phyloP scores from a whole-genome alignment of 2,888 invertebrate species.

The Psococerastis gibbosa region DNA sequence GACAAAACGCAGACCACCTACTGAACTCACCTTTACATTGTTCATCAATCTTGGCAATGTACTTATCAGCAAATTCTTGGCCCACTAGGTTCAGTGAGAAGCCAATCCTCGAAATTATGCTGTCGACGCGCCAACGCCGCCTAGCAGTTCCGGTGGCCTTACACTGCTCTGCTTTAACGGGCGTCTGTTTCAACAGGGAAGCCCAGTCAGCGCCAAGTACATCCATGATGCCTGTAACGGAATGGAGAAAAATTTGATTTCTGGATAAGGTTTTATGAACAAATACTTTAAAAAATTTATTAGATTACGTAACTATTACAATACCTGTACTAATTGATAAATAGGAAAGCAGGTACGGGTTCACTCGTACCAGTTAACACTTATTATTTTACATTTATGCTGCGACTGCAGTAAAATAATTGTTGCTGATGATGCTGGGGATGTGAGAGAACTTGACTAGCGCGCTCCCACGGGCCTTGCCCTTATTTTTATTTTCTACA shows the following conservation, averaged over 20 bases:
- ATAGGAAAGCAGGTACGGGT: too few relatives aligned
- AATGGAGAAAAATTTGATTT: slow-evolving; percentile 12
- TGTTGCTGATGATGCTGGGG: too few relatives aligned
- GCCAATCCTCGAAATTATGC: slow-evolving; percentile 60
- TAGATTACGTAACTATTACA: slow-evolving; percentile 11
- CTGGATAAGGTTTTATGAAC: too few relatives aligned
- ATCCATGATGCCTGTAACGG: slow-evolving; percentile 59
- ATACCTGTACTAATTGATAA: too few relatives aligned
- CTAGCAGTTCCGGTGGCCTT: slow-evolving; percentile 37
- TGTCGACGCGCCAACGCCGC: slow-evolving; percentile 61
- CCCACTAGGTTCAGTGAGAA: slow-evolving; percentile 64
- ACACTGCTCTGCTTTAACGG: slow-evolving; percentile 28
- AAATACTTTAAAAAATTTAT: too few relatives aligned
- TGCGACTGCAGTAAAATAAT: too few relatives aligned
- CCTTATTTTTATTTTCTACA: too few relatives aligned
- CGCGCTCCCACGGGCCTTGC: too few relatives aligned
- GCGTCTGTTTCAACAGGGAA: slow-evolving; percentile 64
- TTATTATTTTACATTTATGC: slow-evolving; percentile 1
- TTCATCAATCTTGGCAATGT: slow-evolving; percentile 23
- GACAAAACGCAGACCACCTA: too few relatives aligned
- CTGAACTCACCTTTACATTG: slow-evolving; percentile 16
- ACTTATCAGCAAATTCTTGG: slow-evolving; percentile 32
- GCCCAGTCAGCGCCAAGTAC: slow-evolving; percentile 94
- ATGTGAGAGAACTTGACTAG: too few relatives aligned
- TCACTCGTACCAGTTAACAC: slow-evolving; percentile 3